These are phyloP conservation scores for Temnothorax unifasciatus DNA, from an alignment of 2,888 invertebrate genomes.

Conservation along the genomic window DNA sequence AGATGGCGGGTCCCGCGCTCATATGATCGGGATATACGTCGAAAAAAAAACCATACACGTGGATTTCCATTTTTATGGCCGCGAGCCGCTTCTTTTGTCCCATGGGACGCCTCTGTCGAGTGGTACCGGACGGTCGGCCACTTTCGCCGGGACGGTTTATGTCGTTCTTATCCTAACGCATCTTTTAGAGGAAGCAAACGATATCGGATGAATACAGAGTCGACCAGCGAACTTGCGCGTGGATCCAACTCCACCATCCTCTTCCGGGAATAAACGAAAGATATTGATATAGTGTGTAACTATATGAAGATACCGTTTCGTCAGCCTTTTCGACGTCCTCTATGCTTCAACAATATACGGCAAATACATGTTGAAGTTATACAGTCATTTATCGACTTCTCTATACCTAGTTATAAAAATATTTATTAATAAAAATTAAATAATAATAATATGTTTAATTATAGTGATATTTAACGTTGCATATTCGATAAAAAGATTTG, in stretches of 20 bases:
- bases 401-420: background rate
- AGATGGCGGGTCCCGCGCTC: slow-evolving; percentile 69
- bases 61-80: slow-evolving; percentile 79
- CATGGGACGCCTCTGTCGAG: slow-evolving; percentile 52
- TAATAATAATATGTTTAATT: background rate
- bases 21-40: slow-evolving; percentile 47
- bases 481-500: background rate
- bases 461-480: background rate
- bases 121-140: background rate
- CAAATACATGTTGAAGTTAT: background rate
- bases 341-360: background rate
- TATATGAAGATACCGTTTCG: slow-evolving; percentile 2
- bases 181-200: slow-evolving; percentile 1
- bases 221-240: background rate
- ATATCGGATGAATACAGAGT: slow-evolving; percentile 38
- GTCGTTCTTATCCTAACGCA: slow-evolving; percentile 20
- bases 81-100: slow-evolving; percentile 67
- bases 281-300: slow-evolving; percentile 1
- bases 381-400: background rate
- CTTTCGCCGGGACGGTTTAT: slow-evolving; percentile 20
- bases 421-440: slow-evolving; percentile 1
- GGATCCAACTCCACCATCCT: background rate
- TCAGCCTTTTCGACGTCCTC: background rate
- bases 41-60: slow-evolving; percentile 70
- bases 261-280: background rate